A percentile compares a stretch with the other conserved stretches of the same genome.
Evolutionary conservation across 2,888 invertebrate genomes (phyloP).

Genomic region (Dicycla oo): DNA sequence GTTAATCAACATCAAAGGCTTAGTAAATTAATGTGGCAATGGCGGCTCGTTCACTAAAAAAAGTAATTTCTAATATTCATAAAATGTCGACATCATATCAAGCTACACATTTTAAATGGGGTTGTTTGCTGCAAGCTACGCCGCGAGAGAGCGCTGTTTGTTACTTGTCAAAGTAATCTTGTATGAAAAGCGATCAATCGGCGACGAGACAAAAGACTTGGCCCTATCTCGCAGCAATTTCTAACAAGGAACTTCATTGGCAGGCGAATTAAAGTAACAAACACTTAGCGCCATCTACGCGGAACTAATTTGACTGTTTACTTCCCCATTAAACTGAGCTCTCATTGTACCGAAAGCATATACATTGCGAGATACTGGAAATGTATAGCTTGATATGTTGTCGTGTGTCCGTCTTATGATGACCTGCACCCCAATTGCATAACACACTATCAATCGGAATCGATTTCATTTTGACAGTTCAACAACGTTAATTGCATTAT

Average conservation of each 20-base stretch:
- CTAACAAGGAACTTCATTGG: neutral
- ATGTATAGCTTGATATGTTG: no score
- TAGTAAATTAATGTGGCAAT: conserved; percentile 50
- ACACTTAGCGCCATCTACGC: neutral
- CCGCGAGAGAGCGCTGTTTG: neutral
- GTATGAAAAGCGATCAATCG: neutral
- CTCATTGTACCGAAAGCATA: neutral
- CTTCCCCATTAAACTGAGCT: neutral
- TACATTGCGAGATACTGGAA: neutral
- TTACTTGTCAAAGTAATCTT: neutral
- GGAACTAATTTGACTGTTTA: neutral
- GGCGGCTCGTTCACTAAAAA: conserved; percentile 44
- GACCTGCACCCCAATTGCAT: no score
- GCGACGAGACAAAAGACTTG: neutral
- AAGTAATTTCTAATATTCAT: neutral
- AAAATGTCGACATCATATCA: neutral
- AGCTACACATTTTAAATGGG: neutral
- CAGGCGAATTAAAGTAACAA: no score
- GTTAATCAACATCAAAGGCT: conserved; percentile 61
- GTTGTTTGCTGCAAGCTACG: neutral
- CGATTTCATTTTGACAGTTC: no score
- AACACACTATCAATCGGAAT: no score
- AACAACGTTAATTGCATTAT: no score
- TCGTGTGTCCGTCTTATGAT: no score
- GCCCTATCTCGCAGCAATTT: neutral